phyloP scores from a whole-genome alignment of 2,888 invertebrate species.

The Pachliopta kotzebuea region DNA sequence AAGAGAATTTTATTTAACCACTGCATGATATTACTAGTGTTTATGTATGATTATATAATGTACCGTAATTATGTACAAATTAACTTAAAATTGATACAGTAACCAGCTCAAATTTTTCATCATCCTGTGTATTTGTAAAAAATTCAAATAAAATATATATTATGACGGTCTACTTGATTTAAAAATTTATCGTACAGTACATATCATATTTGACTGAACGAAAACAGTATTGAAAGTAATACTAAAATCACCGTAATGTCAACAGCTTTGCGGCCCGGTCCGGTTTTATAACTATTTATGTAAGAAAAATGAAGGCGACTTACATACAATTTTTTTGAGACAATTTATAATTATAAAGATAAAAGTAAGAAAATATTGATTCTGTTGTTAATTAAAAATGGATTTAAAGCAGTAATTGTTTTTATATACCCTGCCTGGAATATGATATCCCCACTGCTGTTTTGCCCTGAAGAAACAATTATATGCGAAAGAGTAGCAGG shows the following conservation, averaged over 20 bases:
- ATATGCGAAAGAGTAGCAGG: too few species aligned
- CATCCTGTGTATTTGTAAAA: too few species aligned
- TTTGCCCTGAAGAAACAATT: neutral
- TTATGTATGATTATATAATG: too few species aligned
- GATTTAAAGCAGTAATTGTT: neutral
- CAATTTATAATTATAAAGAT: neutral
- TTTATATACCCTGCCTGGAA: neutral
- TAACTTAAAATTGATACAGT: too few species aligned
- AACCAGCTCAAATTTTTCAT: too few species aligned
- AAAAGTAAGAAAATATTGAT: neutral
- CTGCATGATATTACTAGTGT: too few species aligned
- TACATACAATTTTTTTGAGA: neutral
- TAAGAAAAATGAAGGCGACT: conserved; percentile 8
- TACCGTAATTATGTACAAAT: too few species aligned
- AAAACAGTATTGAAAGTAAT: conserved; percentile 15
- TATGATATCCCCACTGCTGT: neutral
- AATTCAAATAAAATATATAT: neutral
- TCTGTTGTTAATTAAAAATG: neutral
- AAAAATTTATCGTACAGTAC: neutral
- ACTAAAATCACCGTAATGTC: conserved; percentile 19
- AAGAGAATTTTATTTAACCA: too few species aligned
- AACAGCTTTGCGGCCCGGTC: conserved; percentile 19
- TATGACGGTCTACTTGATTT: neutral
- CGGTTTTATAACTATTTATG: conserved; percentile 18
- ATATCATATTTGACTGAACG: neutral